Conservation (phyloP, 1,140 invertebrate species). For the Meloidogyne floridensis region DNA sequence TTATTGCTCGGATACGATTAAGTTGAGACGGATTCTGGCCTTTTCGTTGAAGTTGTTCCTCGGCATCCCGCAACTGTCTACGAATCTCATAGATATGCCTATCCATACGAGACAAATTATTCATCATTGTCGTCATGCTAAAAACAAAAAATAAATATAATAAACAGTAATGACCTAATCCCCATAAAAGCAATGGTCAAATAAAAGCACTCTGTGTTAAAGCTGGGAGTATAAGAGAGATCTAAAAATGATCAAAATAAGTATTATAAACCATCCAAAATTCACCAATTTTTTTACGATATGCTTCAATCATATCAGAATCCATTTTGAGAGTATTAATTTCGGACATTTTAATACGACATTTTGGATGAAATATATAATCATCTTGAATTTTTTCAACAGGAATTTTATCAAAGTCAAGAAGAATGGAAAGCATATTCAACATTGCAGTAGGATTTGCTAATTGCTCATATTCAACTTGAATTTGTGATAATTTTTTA, state of each 20-base stretch:
- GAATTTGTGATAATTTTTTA: constrained; percentile 82
- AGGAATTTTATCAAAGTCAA: constrained; percentile 73
- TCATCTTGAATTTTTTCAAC: constrained; percentile 76
- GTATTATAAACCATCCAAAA: constrained; percentile 41
- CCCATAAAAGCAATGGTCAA: constrained; percentile 89
- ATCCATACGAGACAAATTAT: constrained; percentile 10
- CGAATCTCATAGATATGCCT: constrained; percentile 70
- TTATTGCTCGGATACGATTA: background rate
- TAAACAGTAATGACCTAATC: constrained; percentile 76
- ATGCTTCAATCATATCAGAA: constrained; percentile 78
- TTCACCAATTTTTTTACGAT: constrained; percentile 75
- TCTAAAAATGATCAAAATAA: constrained; percentile 37
- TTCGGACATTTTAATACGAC: constrained; percentile 77
- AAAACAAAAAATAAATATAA: background rate
- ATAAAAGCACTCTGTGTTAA: constrained; percentile 94
- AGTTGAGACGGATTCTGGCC: background rate
- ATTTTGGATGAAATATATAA: constrained; percentile 83
- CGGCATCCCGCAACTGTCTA: constrained; percentile 83
- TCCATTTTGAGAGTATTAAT: constrained; percentile 83
- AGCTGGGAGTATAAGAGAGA: constrained; percentile 75
- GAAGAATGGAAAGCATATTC: constrained; percentile 83
- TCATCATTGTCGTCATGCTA: constrained; percentile 23
- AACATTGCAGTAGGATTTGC: constrained; percentile 91
- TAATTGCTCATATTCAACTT: constrained; percentile 78
- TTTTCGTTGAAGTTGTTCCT: constrained; percentile 65